Base-by-base conservation (phyloP, 1,140 invertebrate species). In the Drosophila sechellia region DNA sequence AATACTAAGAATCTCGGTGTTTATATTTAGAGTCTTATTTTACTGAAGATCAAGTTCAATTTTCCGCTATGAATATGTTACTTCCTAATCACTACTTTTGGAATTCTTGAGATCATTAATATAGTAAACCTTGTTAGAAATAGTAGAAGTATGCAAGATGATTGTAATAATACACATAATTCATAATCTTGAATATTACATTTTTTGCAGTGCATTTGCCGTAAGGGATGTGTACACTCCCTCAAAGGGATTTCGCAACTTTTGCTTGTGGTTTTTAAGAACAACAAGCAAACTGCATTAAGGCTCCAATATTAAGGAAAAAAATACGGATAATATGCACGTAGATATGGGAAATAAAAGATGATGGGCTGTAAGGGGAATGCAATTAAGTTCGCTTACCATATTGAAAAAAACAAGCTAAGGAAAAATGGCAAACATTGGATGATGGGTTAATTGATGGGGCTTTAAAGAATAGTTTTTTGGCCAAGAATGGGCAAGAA, bases 231-330 rank as follows among this genome's bases (percentile, higher is more conserved):
- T 61, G 17, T 57, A 53, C 34, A 64, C 52, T 74, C 35, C 43
- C 68, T 55, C 50, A 55, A 71, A 74, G 54, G 65, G 48, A 52
- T 71, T 58, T 22, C 3, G 27, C 22, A 43, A 35, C 42, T 34
- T 64, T 57, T 70, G 34, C 40, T 31, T 70, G 53, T 50, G 53
- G 45, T 52, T 48, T 42, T 61, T 25, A 27, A 52, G 39, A 34
- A 40, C 35, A 75, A 75, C 72, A 75, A 46, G 60, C 4, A 75
- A 75, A 75, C 71, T 75, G 70, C 72, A 75, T 75, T 75, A 75
- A 15, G 20, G 53, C 40, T 60, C 46, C 17, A 8, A 31, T 17
- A 22, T 5, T 15, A 31, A 31, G 31, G 31, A 50, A 31, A 39
- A 50, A 27, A 34, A 37, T 34, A 35, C 5, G 37, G 15, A 31